phyloP scores from a whole-genome alignment of 2,113 vertebrate genomes.

The Scytalopus superciliaris region DNA sequence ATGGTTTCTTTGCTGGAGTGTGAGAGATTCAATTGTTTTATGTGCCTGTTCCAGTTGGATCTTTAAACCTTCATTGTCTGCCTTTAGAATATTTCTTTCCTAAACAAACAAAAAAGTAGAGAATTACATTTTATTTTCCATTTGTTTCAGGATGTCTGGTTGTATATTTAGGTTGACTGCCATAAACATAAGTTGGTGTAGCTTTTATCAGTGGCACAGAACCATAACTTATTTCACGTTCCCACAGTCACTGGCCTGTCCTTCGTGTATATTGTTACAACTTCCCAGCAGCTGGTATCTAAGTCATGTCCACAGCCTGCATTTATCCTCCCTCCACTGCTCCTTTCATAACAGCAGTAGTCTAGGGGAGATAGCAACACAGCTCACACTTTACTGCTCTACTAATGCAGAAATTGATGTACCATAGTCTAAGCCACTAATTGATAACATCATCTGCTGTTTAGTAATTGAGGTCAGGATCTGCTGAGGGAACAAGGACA shows the following conservation, averaged over 20 bases:
- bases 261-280: background rate
- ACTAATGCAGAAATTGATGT: background rate
- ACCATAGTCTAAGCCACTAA: background rate
- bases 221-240: background rate
- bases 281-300: background rate
- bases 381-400: background rate
- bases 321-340: background rate
- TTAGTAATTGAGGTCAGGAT: background rate
- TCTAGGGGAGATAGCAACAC: background rate
- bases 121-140: background rate
- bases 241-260: background rate
- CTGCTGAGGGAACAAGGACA: background rate
- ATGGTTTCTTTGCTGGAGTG: slow-evolving; percentile 74
- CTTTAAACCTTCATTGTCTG: slow-evolving; percentile 85
- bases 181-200: background rate
- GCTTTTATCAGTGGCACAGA: background rate
- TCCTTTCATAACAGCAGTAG: background rate
- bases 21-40: slow-evolving; percentile 86
- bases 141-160: background rate
- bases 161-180: background rate
- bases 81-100: slow-evolving; percentile 86
- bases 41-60: slow-evolving; percentile 87
- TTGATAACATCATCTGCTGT: background rate
- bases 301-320: background rate
- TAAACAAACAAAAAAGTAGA: slow-evolving; percentile 50